Evolutionary conservation across 1,140 invertebrate genomes (phyloP).

Genomic region (Pomacea maculata): DNA sequence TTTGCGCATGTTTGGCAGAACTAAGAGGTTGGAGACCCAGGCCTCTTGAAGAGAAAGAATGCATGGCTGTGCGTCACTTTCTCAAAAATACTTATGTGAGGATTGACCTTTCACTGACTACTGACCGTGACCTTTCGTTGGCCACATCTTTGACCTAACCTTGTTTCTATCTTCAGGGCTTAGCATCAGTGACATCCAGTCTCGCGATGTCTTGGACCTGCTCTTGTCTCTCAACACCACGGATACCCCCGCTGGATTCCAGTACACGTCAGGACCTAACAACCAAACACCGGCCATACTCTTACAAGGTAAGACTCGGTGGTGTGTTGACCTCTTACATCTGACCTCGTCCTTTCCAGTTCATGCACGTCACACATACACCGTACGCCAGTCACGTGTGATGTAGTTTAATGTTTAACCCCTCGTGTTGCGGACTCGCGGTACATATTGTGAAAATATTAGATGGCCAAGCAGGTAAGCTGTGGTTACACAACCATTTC

Average conservation of each 20-base stretch:
- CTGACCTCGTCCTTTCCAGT: not conserved
- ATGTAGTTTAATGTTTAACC: too few relatives aligned
- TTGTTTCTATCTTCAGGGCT: conserved; percentile 11
- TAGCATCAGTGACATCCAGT: conserved; percentile 22
- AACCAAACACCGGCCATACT: conserved; percentile 26
- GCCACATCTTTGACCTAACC: not conserved
- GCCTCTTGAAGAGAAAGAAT: too few relatives aligned
- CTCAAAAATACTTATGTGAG: too few relatives aligned
- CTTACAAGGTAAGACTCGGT: conserved; percentile 19
- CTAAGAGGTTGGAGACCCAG: too few relatives aligned
- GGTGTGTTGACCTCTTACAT: not conserved
- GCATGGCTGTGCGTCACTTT: too few relatives aligned
- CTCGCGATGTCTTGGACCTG: conserved; percentile 29
- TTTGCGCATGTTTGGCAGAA: too few relatives aligned
- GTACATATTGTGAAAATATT: too few relatives aligned
- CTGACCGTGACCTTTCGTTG: too few relatives aligned
- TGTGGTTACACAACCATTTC: too few relatives aligned
- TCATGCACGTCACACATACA: not conserved
- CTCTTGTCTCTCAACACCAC: conserved; percentile 25
- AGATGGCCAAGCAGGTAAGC: too few relatives aligned
- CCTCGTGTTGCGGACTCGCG: too few relatives aligned
- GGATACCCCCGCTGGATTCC: conserved; percentile 25
- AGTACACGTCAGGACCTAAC: conserved; percentile 28
- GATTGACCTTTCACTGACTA: too few relatives aligned
- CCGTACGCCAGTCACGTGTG: not conserved